These are phyloP conservation scores for Scyliorhinus canicula DNA, from an alignment of 2,797 vertebrate species.

Conservation along the genomic window DNA sequence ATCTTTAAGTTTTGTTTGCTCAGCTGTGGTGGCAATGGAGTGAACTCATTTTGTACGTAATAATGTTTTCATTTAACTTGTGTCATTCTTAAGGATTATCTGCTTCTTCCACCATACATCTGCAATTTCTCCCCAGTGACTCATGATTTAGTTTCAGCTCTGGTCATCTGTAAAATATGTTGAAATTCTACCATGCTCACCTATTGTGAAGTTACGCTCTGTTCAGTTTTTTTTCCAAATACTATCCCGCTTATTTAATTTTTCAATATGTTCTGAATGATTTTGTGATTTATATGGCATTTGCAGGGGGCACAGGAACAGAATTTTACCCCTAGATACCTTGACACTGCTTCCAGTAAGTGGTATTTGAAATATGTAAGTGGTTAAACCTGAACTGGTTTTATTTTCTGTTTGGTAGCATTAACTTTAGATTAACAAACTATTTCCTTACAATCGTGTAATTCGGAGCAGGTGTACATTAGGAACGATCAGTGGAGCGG, in stretches of 20 bases:
- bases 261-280: not conserved
- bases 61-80: not conserved
- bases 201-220: not conserved
- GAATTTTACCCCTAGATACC: not conserved
- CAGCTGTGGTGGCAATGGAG: not conserved
- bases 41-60: not conserved
- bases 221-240: not conserved
- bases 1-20: not conserved
- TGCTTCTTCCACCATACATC: not conserved
- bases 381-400: not conserved
- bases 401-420: not conserved
- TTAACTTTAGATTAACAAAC: not conserved
- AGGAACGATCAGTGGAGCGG: not conserved
- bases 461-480: too few relatives aligned
- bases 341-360: not conserved
- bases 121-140: not conserved
- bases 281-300: not conserved
- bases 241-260: not conserved
- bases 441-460: not conserved
- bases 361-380: not conserved
- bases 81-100: not conserved
- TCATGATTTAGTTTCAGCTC: not conserved
- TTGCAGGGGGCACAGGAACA: not conserved
- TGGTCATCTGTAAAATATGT: not conserved
- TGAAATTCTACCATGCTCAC: not conserved